Conservation (phyloP, 1,140 invertebrate genomes). For the Pogonomyrmex californicus region DNA sequence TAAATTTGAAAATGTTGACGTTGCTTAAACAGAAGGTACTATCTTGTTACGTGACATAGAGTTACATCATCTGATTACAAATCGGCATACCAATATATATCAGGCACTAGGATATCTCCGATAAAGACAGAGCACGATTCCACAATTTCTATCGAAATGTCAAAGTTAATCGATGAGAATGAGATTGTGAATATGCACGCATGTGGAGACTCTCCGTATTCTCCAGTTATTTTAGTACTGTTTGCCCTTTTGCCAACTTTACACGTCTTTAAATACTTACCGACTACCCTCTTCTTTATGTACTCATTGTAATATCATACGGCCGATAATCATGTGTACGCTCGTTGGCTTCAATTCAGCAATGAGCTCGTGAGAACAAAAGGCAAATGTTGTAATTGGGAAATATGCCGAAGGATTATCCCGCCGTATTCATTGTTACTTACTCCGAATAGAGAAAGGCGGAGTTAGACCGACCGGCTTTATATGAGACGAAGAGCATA, state of each 20-base stretch:
- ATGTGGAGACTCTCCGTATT: conserved; percentile 1
- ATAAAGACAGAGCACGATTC: not conserved
- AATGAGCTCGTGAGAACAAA: conserved; percentile 52
- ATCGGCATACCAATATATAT: not conserved
- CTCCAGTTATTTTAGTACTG: conserved; percentile 47
- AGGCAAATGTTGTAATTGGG: conserved; percentile 35
- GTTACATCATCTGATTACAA: conserved; percentile 32
- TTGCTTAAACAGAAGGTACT: not conserved
- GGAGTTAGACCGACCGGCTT: not conserved
- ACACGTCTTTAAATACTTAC: conserved; percentile 28
- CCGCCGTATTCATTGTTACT: conserved; percentile 41
- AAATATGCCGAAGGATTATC: conserved; percentile 44
- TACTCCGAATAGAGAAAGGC: conserved; percentile 26
- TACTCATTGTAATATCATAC: not conserved
- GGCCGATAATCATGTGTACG: not conserved
- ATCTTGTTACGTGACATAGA: conserved; percentile 1
- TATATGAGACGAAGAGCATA: conserved; percentile 4
- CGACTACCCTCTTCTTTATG: not conserved
- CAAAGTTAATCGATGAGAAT: conserved; percentile 66
- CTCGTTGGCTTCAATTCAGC: not conserved
- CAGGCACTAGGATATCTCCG: conserved; percentile 20
- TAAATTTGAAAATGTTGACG: not conserved
- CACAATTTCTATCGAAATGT: conserved; percentile 63
- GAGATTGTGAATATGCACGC: conserved; percentile 42
- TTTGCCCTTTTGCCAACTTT: conserved; percentile 61